phyloP scores from a whole-genome alignment of 1,140 invertebrate species.

The Lanistes nyassanus region DNA sequence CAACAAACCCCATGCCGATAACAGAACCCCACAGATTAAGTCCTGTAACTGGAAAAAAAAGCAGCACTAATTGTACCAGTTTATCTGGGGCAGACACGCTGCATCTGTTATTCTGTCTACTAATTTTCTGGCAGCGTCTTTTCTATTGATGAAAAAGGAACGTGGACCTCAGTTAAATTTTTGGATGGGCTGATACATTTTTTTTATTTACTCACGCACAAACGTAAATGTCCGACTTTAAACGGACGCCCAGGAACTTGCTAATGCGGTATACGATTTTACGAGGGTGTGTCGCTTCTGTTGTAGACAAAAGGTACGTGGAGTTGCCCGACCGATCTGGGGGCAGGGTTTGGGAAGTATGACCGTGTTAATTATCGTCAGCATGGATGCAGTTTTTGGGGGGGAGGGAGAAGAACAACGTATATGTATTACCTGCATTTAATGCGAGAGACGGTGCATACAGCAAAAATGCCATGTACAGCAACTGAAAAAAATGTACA shows the following conservation, averaged over 20 bases:
- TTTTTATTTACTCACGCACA: not conserved
- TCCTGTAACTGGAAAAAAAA: slow-evolving; percentile 75
- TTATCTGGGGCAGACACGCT: too few relatives aligned
- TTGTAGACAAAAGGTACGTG: not conserved
- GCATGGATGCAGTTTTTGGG: not conserved
- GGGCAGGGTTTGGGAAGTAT: not conserved
- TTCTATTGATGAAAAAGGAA: too few relatives aligned
- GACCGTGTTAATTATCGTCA: not conserved
- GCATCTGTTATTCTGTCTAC: too few relatives aligned
- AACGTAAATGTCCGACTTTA: not conserved
- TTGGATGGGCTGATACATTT: too few relatives aligned
- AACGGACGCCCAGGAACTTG: not conserved
- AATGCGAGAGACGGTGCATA: slow-evolving; percentile 91
- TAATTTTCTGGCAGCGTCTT: too few relatives aligned
- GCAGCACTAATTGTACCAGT: not conserved
- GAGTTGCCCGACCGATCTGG: not conserved
- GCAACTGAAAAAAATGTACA: slow-evolving; percentile 73
- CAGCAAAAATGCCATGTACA: slow-evolving; percentile 92
- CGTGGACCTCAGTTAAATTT: too few relatives aligned
- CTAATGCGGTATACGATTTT: not conserved
- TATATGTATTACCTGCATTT: slow-evolving; percentile 73
- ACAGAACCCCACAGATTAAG: slow-evolving; percentile 80
- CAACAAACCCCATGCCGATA: slow-evolving; percentile 81
- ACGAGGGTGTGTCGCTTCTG: not conserved
- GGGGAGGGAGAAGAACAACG: not conserved